Evolutionary conservation across 35 echinoderm and acorn worm genomes (phyloP).

Genomic region (Patiria miniata): DNA sequence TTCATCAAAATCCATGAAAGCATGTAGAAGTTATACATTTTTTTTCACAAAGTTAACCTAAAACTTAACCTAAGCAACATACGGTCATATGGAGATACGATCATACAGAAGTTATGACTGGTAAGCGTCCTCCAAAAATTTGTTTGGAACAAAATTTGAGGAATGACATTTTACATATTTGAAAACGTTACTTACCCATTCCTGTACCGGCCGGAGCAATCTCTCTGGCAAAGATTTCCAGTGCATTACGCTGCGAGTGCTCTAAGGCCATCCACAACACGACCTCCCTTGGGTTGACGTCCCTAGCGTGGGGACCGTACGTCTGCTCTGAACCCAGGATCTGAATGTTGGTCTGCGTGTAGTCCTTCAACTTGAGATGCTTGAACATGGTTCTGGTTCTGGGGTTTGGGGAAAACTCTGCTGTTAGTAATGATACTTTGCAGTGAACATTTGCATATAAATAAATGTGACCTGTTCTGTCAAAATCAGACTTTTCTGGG

Average conservation of each 20-base stretch:
- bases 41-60: no score
- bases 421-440: no score
- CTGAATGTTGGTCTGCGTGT: slow-evolving; percentile 71
- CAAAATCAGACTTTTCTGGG: no score
- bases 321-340: slow-evolving; percentile 88
- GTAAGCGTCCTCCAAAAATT: no score
- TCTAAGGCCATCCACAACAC: slow-evolving; percentile 78
- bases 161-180: not conserved
- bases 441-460: no score
- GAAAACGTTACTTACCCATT: slow-evolving; percentile 74
- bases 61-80: no score
- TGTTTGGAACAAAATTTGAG: no score
- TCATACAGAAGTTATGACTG: no score
- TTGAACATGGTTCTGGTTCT: slow-evolving; percentile 73
- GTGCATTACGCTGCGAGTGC: slow-evolving; percentile 72
- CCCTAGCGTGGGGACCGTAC: slow-evolving; percentile 80
- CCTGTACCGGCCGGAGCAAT: slow-evolving; percentile 95
- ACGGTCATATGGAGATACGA: no score
- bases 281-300: slow-evolving; percentile 75
- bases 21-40: no score
- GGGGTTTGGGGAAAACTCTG: not conserved
- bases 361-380: slow-evolving; percentile 81
- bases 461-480: no score
- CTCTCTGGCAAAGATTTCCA: slow-evolving; percentile 80
- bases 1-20: no score